Base-by-base conservation (phyloP, 1,140 invertebrate species). In the Caenorhabditis inopinata region DNA sequence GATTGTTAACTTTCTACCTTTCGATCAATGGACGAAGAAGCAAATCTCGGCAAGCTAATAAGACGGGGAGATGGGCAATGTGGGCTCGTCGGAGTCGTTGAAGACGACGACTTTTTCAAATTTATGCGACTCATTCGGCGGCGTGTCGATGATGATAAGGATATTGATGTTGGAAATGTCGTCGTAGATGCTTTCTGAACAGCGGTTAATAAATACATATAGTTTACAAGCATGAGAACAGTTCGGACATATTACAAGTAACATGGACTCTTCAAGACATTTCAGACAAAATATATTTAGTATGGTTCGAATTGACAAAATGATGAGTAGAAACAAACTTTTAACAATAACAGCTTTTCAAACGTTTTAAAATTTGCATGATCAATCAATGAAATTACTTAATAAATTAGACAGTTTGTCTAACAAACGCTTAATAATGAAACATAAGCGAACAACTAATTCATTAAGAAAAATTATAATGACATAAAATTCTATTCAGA, bases 1-100 rank as follows among this genome's bases (percentile, higher is more conserved):
- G 6, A 14, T 42, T 42, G 38, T 14, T 42, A 42, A 42, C 23
- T 51, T 58, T 32, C 27, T 68, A 68, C 58, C 58, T 68, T 68
- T 12, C 58, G 58, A 38, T 68, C 58, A 38, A 68, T 68, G 23
- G 58, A 68, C 9, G 58, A 68, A 18, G 58, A 68, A 16, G 58
- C 58, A 38, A 29, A 68, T 68, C 58, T 68, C 58, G 58, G 58
- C 32, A 68, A 32, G 32, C 58, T 68, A 4, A 68, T 68, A 4
- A 68, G 32, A 16, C 58, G 32, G 16, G 58, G 58, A 68, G 58
- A 68, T 27, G 58, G 58, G 58, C 58, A 68, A 68, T 68, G 58
- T 16, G 58, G 58, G n/a, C 58, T 68, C n/a, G 58, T 68, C 58
- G 58, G 58, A 38, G 58, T 68, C 5, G 58, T 68, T 32, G 58